Base-by-base conservation (phyloP, 2,113 vertebrate species). In the Ariopsis seemanni region DNA sequence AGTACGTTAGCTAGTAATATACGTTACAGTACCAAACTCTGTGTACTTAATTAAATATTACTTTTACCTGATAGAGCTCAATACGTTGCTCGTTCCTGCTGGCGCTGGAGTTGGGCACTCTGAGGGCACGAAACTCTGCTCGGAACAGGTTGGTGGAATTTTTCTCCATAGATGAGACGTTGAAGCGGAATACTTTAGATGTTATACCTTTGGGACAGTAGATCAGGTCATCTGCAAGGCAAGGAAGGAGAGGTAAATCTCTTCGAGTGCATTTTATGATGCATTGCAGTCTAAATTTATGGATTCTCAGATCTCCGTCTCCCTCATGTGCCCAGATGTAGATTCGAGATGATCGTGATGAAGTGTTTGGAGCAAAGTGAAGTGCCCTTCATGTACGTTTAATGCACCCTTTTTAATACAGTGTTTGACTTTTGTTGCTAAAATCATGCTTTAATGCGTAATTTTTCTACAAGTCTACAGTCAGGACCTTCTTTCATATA, bases 111-210 rank as follows among this genome's bases (percentile, higher is more conserved):
- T 99, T 99, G 86, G 97, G 96, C 90, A 97, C 95, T 1, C 98
- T 94, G 92, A 98, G 93, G 83, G 97, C 97, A 67, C 98, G 96
- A 90, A 99, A 99, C 93, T 99, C 98, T 0, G 98, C 98, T 85
- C 97, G 96, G 94, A 99, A 99, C 86, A 99, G 93, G 92, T 98
- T 99, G 93, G 96, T 97, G 93, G 96, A 95, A 91, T 99, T 99
- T 93, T 97, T 98, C 95, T 99, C 98, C 95, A 98, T 97, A 10
- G 95, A 94, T 0, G 98, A 99, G 89, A 99, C 97, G 0, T 99
- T 98, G 94, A 99, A 99, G 90, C 96, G 97, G 94, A 99, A 99
- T 74, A 98, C 94, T 1, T 97, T 99, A 91, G 97, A 97, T 83
- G 97, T 99, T 91, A 97, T 95, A 50, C 97, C 96, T 94, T 98